A percentile compares a stretch with the other conserved stretches of the same genome.
phyloP scores from a whole-genome alignment of 1,140 invertebrate species.

The Choristoneura fumiferana region DNA sequence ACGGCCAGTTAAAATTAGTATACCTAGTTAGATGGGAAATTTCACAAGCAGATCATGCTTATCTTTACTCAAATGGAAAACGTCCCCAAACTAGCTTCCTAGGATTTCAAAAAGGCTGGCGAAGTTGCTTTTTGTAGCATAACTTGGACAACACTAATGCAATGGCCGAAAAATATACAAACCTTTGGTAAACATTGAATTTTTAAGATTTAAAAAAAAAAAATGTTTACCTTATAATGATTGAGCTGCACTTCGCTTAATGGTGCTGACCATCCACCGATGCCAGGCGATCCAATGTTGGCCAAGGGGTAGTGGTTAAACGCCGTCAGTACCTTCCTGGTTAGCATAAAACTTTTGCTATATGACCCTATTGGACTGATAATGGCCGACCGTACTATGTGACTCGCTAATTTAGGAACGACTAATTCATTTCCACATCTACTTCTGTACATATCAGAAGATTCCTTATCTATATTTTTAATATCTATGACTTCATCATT shows the following conservation, averaged over 20 bases:
- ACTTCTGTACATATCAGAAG: slow-evolving; percentile 35
- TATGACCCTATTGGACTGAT: slow-evolving; percentile 82
- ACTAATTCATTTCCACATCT: slow-evolving; percentile 46
- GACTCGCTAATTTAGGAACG: slow-evolving; percentile 57
- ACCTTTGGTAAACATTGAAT: too few relatives aligned
- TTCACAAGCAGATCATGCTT: too few relatives aligned
- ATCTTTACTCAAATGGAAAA: too few relatives aligned
- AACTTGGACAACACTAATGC: too few relatives aligned
- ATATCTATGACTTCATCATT: slow-evolving; percentile 45
- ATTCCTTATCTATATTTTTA: slow-evolving; percentile 39
- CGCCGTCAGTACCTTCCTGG: slow-evolving; percentile 82
- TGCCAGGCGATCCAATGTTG: slow-evolving; percentile 75
- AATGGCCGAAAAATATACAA: too few relatives aligned
- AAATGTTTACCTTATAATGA: slow-evolving; percentile 78
- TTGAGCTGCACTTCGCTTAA: slow-evolving; percentile 79
- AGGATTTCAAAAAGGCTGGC: too few relatives aligned
- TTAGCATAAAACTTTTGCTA: slow-evolving; percentile 85
- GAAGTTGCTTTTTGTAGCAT: too few relatives aligned
- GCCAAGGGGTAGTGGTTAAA: slow-evolving; percentile 87
- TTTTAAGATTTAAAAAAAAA: too few relatives aligned
- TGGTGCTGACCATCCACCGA: slow-evolving; percentile 77
- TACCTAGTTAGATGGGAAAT: too few relatives aligned
- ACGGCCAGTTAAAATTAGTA: too few relatives aligned
- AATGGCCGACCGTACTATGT: slow-evolving; percentile 77
- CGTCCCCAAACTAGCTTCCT: too few relatives aligned